These are phyloP conservation scores for Oryzias curvinotus DNA, from an alignment of 2,113 vertebrate genomes.

Conservation along the genomic window DNA sequence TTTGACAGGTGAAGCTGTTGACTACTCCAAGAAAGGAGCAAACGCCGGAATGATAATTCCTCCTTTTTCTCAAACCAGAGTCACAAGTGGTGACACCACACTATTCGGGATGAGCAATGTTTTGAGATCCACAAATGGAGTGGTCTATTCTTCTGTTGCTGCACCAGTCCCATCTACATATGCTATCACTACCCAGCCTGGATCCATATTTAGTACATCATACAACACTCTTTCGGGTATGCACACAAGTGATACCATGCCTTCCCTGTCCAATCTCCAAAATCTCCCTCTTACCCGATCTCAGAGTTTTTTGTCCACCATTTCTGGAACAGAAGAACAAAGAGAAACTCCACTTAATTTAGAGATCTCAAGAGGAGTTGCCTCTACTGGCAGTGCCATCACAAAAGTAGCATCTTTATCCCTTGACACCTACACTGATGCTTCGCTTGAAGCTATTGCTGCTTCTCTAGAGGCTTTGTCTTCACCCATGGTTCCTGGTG, in stretches of 20 bases:
- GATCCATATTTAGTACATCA: constrained; percentile 93
- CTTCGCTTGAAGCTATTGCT: constrained; percentile 86
- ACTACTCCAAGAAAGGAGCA: constrained; percentile 95
- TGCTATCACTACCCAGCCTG: constrained; percentile 96
- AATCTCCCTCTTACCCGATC: constrained; percentile 87
- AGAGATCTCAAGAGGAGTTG: constrained; percentile 78
- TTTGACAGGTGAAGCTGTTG: constrained; percentile 99
- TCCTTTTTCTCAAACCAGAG: constrained; percentile 89
- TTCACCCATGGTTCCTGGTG: constrained; percentile 85
- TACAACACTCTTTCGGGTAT: constrained; percentile 86
- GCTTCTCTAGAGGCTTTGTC: constrained; percentile 80
- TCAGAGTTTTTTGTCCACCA: constrained; percentile 88
- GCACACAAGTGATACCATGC: constrained; percentile 86
- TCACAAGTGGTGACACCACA: constrained; percentile 79
- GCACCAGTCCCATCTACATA: constrained; percentile 93
- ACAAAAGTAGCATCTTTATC: constrained; percentile 77
- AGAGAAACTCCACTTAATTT: constrained; percentile 73
- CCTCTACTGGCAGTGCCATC: constrained; percentile 65
- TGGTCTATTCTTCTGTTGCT: constrained; percentile 96
- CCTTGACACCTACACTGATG: constrained; percentile 87
- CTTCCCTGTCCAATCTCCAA: constrained; percentile 86
- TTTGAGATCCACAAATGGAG: constrained; percentile 92
- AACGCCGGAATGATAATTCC: constrained; percentile 88
- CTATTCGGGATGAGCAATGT: constrained; percentile 86
- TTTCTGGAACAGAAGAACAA: constrained; percentile 82